Base-by-base conservation (phyloP, 2,797 vertebrate species). In the Apogon talboti region DNA sequence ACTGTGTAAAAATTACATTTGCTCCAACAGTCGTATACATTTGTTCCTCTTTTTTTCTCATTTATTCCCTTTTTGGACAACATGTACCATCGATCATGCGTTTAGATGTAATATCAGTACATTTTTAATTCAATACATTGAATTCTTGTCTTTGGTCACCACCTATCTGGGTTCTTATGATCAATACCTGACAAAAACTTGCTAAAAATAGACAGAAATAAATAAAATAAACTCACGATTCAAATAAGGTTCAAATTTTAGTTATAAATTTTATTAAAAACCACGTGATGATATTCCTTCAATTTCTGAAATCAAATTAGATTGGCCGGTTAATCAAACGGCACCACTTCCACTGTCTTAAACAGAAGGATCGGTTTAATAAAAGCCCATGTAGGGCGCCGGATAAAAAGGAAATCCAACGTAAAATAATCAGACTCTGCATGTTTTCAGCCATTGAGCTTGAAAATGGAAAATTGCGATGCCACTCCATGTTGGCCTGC, bases 231-330 rank as follows among this genome's bases (percentile, higher is more conserved):
- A n/a, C n/a, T n/a, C n/a, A n/a, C n/a, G n/a, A 45, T 35, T 45
- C 0, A 59, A 48, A 51, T 66, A 58, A 6, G 2, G 30, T 21
- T 66, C 9, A 38, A 51, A 11, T 54, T 1, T 45, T 18, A n/a
- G n/a, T 58, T 47, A 44, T 9, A 12, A 8, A 35, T 55, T 56
- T 66, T 44, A 41, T 14, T 51, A 53, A 42, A 61, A 37, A 60
- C 51, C 24, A 47, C 19, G 38, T 58, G 2, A 24, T 43, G 58
- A 46, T 12, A 35, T 56, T 43, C 52, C 61, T 64, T 52, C 46
- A 66, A 50, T 66, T 78, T 59, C 43, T 51, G 11, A 61, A 71
- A 73, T 81, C 46, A 71, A 81, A 74, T 62, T 76, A 59, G 35
- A 59, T 49, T 67, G 69, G 53, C 61, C 49, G 24, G 56, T 62